phyloP scores from a whole-genome alignment of 2,797 vertebrate genomes.

The Sphenopsis melanotis region DNA sequence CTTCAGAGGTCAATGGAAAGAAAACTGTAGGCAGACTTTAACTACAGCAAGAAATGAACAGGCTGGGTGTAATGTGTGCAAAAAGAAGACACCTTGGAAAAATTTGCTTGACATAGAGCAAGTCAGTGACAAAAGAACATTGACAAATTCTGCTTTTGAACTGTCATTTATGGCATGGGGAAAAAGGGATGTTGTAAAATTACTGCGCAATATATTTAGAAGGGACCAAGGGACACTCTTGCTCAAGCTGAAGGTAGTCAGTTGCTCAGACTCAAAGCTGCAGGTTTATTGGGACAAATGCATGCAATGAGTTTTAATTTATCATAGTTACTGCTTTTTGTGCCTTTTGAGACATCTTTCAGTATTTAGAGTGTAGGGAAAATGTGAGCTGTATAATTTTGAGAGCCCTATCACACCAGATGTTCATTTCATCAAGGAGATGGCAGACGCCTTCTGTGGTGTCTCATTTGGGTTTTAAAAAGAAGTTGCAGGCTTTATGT shows the following conservation, averaged over 20 bases:
- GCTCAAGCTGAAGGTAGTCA: not conserved
- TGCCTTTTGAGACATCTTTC: not conserved
- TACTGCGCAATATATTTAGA: not conserved
- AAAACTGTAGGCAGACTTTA: not conserved
- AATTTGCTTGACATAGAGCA: not conserved
- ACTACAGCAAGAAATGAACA: not conserved
- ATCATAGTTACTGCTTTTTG: not conserved
- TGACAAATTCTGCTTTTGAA: not conserved
- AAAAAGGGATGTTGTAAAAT: not conserved
- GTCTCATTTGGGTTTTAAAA: not conserved
- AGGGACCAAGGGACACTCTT: fast-evolving
- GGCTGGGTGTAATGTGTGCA: not conserved
- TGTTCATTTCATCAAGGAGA: not conserved
- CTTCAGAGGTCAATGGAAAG: not conserved
- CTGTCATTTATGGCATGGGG: not conserved
- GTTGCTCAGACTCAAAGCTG: not conserved
- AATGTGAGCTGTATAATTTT: not conserved
- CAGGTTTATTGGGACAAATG: not conserved
- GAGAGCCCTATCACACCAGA: not conserved
- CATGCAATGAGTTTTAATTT: not conserved
- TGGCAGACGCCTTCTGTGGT: not conserved
- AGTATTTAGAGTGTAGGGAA: not conserved
- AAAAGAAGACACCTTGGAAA: not conserved
- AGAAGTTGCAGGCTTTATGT: not conserved
- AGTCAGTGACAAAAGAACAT: not conserved